Conservation (phyloP, 2,113 vertebrate genomes). For the Lutjanus erythropterus region DNA sequence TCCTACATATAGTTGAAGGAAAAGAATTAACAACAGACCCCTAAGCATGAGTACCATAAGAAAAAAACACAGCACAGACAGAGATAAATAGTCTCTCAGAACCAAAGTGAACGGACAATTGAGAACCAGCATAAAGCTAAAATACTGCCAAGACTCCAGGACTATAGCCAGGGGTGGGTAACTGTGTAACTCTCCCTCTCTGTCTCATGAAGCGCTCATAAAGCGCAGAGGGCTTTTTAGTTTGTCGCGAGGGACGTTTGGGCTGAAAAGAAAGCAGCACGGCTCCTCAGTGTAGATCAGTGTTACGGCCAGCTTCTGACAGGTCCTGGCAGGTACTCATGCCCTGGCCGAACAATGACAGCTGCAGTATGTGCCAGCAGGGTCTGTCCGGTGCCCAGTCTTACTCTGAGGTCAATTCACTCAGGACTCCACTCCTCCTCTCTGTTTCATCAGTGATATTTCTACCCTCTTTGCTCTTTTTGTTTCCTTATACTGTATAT, state of each 20-base stretch:
- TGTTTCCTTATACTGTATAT: slow-evolving; percentile 13
- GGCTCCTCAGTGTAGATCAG: slow-evolving; percentile 70
- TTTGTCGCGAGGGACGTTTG: slow-evolving; percentile 64
- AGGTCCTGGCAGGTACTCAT: slow-evolving; percentile 77
- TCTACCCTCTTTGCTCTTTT: slow-evolving; percentile 26
- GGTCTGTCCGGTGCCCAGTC: slow-evolving; percentile 60
- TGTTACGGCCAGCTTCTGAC: slow-evolving; percentile 74
- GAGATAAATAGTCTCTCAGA: slow-evolving; percentile 74
- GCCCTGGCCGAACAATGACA: slow-evolving; percentile 68
- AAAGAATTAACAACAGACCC: slow-evolving; percentile 20
- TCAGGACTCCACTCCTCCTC: slow-evolving; percentile 27
- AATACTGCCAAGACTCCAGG: slow-evolving; percentile 52
- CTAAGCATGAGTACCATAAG: slow-evolving; percentile 1
- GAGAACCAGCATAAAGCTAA: slow-evolving; percentile 40
- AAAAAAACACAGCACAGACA: slow-evolving; percentile 25
- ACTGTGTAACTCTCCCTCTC: slow-evolving; percentile 54
- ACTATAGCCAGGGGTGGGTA: slow-evolving; percentile 50
- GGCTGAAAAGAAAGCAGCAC: slow-evolving; percentile 75
- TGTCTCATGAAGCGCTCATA: slow-evolving; percentile 68
- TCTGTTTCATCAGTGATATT: slow-evolving; percentile 21
- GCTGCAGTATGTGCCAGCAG: slow-evolving; percentile 70
- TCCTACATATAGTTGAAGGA: slow-evolving; percentile 40
- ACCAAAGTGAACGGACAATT: slow-evolving; percentile 46
- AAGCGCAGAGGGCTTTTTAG: slow-evolving; percentile 67
- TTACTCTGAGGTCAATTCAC: slow-evolving; percentile 51